Conservation (phyloP, 2,113 vertebrate species). For the Choloepus hoffmanni region DNA sequence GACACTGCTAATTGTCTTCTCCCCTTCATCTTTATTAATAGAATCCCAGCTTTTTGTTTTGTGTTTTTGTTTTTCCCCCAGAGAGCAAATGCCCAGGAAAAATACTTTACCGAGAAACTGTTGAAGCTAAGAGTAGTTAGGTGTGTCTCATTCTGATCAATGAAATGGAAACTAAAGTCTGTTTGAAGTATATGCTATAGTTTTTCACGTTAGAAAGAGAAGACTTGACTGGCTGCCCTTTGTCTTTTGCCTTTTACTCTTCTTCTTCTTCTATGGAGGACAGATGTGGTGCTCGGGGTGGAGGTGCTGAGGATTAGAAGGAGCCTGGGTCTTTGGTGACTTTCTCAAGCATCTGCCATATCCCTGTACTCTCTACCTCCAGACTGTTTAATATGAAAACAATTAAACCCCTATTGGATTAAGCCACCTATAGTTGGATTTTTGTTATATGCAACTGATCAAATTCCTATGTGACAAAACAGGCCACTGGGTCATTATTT, state of each 20-base stretch:
- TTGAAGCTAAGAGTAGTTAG: background rate
- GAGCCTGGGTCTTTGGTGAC: background rate
- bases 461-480: background rate
- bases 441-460: background rate
- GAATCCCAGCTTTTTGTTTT: background rate
- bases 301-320: background rate
- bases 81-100: background rate
- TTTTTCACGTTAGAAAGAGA: background rate
- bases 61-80: no score
- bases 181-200: background rate
- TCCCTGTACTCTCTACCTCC: background rate
- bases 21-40: background rate
- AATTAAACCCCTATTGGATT: background rate
- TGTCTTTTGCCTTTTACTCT: background rate
- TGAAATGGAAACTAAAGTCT: background rate
- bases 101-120: background rate
- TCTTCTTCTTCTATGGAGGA: background rate
- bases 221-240: background rate
- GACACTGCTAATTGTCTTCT: background rate
- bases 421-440: background rate
- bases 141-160: background rate
- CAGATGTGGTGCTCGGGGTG: background rate
- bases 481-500: background rate
- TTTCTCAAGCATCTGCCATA: background rate
- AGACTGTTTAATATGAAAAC: background rate